Evolutionary conservation across 2,888 invertebrate species (phyloP).

Genomic region (Dysmachus trigonus): DNA sequence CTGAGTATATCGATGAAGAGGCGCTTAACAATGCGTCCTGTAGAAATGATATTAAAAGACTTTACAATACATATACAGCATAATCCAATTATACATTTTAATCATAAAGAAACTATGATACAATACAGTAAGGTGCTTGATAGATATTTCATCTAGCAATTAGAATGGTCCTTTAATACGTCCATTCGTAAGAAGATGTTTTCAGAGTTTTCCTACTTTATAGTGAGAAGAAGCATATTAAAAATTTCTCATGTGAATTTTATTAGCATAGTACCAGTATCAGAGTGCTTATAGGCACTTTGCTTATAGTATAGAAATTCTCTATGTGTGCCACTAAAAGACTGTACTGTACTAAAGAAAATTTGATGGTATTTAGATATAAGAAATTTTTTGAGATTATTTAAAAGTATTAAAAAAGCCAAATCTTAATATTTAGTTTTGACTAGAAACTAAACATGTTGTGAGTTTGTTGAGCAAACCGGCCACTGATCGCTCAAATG

Average conservation of each 20-base stretch:
- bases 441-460: slow-evolving; percentile 20
- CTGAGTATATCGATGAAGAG: not conserved
- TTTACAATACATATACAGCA: not conserved
- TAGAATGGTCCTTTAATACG: not conserved
- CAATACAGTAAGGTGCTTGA: slow-evolving; percentile 31
- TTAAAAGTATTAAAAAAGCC: slow-evolving; percentile 33
- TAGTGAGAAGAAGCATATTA: not conserved
- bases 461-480: not conserved
- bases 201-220: not conserved
- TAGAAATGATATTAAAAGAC: slow-evolving; percentile 15
- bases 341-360: slow-evolving; percentile 39
- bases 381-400: slow-evolving; percentile 40
- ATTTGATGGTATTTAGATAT: slow-evolving; percentile 35
- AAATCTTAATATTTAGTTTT: slow-evolving; percentile 29
- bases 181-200: not conserved
- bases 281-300: not conserved
- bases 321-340: slow-evolving; percentile 27
- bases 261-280: not conserved
- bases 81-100: slow-evolving; percentile 2
- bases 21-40: not conserved
- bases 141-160: slow-evolving; percentile 34
- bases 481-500: not conserved
- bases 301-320: slow-evolving; percentile 17
- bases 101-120: not conserved
- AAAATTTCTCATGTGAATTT: slow-evolving; percentile 22